A percentile compares a stretch with the other conserved stretches of the same genome.
phyloP scores from a whole-genome alignment of 2,113 vertebrate genomes.

The Coturnix japonica region DNA sequence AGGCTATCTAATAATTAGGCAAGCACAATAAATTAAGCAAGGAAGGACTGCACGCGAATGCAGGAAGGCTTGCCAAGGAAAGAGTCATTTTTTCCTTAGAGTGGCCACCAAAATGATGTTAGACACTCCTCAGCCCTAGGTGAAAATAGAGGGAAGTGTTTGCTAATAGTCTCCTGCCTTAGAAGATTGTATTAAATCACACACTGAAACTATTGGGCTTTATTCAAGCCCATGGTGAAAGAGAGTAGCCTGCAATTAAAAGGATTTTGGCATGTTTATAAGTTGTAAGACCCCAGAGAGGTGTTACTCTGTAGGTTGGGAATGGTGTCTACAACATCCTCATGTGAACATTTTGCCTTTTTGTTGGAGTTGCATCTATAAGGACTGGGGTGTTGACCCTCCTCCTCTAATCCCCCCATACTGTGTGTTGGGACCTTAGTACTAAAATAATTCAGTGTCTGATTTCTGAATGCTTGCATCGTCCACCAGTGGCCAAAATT shows the following conservation, averaged over 20 bases:
- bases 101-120: background rate
- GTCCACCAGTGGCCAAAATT: background rate
- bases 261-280: background rate
- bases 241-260: background rate
- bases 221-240: background rate
- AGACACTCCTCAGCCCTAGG: background rate
- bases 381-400: background rate
- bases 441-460: background rate
- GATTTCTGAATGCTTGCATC: background rate
- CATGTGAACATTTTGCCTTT: background rate
- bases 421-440: background rate
- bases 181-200: background rate
- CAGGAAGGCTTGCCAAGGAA: background rate
- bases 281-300: background rate
- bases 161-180: background rate
- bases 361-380: background rate
- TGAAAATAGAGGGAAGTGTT: background rate
- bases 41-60: background rate
- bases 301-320: fast-evolving
- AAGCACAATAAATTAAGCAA: background rate
- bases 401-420: background rate
- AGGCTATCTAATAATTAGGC: background rate
- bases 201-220: background rate
- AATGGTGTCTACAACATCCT: background rate
- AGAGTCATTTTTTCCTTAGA: background rate